Conservation (phyloP, 2,888 invertebrate genomes). For the Andrena minutula region DNA sequence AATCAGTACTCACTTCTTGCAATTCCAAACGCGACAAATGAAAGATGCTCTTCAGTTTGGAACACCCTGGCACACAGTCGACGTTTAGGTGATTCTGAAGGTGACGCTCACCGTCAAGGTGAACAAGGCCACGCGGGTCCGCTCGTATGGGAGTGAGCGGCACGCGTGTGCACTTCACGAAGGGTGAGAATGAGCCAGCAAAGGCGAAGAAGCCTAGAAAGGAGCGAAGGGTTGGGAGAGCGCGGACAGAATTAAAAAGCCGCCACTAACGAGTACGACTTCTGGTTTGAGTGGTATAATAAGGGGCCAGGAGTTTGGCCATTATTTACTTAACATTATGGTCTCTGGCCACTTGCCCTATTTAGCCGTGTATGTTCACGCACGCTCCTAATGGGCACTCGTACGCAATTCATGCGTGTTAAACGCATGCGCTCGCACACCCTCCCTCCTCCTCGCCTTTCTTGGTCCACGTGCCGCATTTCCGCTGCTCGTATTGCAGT, state of each 20-base stretch:
- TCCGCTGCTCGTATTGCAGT: slow-evolving; percentile 47
- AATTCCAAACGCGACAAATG: too few relatives aligned
- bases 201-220: slow-evolving; percentile 60
- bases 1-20: too few relatives aligned
- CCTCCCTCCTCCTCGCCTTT: slow-evolving; percentile 24
- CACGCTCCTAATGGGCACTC: slow-evolving; percentile 79
- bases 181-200: slow-evolving; percentile 67
- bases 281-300: slow-evolving; percentile 78
- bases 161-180: slow-evolving; percentile 59
- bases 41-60: neutral
- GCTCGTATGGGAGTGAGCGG: slow-evolving; percentile 41
- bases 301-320: slow-evolving; percentile 77
- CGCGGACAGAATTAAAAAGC: slow-evolving; percentile 68
- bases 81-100: neutral
- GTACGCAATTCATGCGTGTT: slow-evolving; percentile 69
- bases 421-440: slow-evolving; percentile 61
- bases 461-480: slow-evolving; percentile 67
- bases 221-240: slow-evolving; percentile 60
- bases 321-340: slow-evolving; percentile 81
- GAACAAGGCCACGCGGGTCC: slow-evolving; percentile 9
- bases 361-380: slow-evolving; percentile 67
- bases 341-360: slow-evolving; percentile 72
- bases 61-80: neutral
- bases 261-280: slow-evolving; percentile 79
- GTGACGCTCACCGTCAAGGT: neutral